These are phyloP conservation scores for Ovibos moschatus DNA, from an alignment of 2,113 vertebrate species.

Conservation along the genomic window DNA sequence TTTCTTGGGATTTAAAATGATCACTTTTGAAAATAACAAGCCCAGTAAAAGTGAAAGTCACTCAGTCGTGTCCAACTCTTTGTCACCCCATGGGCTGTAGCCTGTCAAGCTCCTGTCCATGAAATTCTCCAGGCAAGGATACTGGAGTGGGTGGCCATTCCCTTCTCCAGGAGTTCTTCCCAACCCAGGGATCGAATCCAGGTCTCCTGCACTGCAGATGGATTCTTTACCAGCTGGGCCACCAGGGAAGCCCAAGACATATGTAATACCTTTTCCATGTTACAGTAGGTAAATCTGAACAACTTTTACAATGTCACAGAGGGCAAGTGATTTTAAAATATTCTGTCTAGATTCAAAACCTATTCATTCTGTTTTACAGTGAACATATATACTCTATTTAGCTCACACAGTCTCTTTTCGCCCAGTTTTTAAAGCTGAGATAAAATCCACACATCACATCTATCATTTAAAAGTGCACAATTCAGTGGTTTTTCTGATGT, in stretches of 20 bases:
- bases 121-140: not conserved
- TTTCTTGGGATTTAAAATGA: not conserved
- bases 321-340: not conserved
- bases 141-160: not conserved
- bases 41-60: not conserved
- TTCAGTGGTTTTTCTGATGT: not conserved
- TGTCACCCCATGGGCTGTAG: not conserved
- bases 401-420: not conserved
- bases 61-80: not conserved
- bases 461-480: not conserved
- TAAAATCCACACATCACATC: not conserved
- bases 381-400: not conserved
- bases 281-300: not conserved
- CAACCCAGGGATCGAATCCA: not conserved
- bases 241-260: not conserved
- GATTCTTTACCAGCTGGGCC: not conserved
- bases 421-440: not conserved
- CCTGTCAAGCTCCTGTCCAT: not conserved
- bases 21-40: not conserved
- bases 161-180: not conserved
- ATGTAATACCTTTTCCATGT: not conserved
- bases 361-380: not conserved
- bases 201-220: not conserved
- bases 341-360: not conserved
- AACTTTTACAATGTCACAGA: not conserved